phyloP scores from a whole-genome alignment of 1,140 invertebrate species.

The Palaemon carinicauda region DNA sequence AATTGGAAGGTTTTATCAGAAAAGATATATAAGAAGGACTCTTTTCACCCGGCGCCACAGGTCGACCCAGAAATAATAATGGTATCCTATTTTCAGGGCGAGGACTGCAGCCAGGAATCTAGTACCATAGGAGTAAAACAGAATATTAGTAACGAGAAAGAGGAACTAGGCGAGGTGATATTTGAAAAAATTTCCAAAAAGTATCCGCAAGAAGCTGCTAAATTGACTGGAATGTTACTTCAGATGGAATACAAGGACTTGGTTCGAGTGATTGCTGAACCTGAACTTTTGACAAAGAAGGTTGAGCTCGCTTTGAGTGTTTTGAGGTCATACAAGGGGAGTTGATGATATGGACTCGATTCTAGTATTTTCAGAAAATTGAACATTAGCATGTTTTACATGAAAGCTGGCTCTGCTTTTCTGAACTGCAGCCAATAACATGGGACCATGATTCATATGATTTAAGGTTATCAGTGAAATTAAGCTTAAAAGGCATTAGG shows the following conservation, averaged over 20 bases:
- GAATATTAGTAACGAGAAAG: slow-evolving; percentile 27
- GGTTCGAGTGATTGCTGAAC: slow-evolving; percentile 27
- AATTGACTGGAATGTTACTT: slow-evolving; percentile 32
- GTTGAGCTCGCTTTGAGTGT: slow-evolving; percentile 22
- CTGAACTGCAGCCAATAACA: too few relatives aligned
- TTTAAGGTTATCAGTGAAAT: too few relatives aligned
- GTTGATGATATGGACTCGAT: too few relatives aligned
- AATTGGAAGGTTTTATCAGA: too few relatives aligned
- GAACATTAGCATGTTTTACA: too few relatives aligned
- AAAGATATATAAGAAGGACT: too few relatives aligned
- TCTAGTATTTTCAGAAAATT: too few relatives aligned
- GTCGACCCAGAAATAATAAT: too few relatives aligned
- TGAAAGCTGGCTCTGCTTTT: too few relatives aligned
- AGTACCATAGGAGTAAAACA: background rate
- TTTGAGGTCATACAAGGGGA: background rate
- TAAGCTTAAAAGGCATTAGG: too few relatives aligned
- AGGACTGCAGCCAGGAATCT: background rate
- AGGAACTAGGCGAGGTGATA: slow-evolving; percentile 36
- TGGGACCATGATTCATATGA: too few relatives aligned
- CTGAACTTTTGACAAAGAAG: slow-evolving; percentile 12
- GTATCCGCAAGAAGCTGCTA: slow-evolving; percentile 21
- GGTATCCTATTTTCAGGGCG: background rate
- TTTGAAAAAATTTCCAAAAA: slow-evolving; percentile 12
- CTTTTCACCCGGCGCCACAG: too few relatives aligned
- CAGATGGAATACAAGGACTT: slow-evolving; percentile 42